Percentiles rank a stretch among this genome's conserved stretches.
Evolutionary conservation across 1,140 invertebrate species (phyloP).

Genomic region (Belonocnema kinseyi): DNA sequence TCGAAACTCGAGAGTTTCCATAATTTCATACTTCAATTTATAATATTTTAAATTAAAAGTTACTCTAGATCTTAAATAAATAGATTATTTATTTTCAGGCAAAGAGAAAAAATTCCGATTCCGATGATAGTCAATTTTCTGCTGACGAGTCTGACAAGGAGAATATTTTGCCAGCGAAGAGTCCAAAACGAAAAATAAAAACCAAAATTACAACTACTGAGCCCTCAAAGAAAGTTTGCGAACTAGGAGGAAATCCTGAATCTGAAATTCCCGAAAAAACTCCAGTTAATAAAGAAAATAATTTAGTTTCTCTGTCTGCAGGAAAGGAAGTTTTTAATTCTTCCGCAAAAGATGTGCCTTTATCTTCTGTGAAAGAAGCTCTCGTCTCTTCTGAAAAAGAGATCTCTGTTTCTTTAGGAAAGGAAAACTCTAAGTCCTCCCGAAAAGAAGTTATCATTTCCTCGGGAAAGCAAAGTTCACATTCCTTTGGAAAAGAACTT

Average conservation of each 20-base stretch:
- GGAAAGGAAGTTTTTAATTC: not conserved
- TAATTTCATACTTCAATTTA: too few species aligned
- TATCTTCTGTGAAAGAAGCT: too few species aligned
- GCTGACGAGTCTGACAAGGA: slow-evolving; percentile 58
- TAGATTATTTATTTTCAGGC: slow-evolving; percentile 6
- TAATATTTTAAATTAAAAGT: too few species aligned
- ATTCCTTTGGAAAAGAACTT: not conserved
- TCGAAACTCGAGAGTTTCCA: too few species aligned
- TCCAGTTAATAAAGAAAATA: not conserved
- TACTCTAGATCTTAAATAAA: not conserved
- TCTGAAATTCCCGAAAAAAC: too few species aligned
- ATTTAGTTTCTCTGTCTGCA: not conserved
- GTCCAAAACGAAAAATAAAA: slow-evolving; percentile 42
- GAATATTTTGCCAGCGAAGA: slow-evolving; percentile 45
- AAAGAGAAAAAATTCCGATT: slow-evolving; percentile 2
- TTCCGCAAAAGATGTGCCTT: too few species aligned
- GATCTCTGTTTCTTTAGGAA: too few species aligned
- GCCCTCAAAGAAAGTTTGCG: not conserved
- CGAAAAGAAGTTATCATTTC: too few species aligned
- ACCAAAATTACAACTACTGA: slow-evolving; percentile 16
- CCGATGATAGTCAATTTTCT: slow-evolving; percentile 31
- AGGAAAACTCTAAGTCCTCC: too few species aligned
- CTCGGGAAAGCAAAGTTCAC: not conserved
- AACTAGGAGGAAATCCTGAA: not conserved
- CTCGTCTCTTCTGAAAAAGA: too few species aligned